These are phyloP conservation scores for Agelaius phoeniceus DNA, from an alignment of 2,113 vertebrate genomes.

Conservation along the genomic window DNA sequence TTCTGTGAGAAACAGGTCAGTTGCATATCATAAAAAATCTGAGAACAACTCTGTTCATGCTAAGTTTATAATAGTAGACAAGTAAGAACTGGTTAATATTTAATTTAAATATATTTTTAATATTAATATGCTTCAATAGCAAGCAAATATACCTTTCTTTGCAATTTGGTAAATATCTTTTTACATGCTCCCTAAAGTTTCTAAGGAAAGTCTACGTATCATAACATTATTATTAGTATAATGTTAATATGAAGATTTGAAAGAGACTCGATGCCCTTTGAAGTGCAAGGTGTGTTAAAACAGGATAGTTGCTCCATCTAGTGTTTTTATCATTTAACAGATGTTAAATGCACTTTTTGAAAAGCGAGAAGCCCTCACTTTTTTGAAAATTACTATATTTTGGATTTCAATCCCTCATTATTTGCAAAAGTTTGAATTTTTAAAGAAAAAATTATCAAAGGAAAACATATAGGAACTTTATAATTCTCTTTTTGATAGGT, in stretches of 20 bases:
- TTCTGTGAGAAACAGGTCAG: background rate
- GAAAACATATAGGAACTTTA: background rate
- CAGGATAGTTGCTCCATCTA: conserved; percentile 70
- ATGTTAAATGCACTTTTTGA: background rate
- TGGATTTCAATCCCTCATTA: background rate
- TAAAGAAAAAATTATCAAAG: background rate
- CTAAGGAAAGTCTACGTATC: conserved; percentile 27
- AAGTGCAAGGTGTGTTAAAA: conserved; percentile 8
- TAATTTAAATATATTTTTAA: background rate
- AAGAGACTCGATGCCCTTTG: background rate
- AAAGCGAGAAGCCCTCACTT: background rate
- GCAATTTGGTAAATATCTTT: background rate
- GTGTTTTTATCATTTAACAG: conserved; percentile 19
- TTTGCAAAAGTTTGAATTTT: background rate
- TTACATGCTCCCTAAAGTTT: background rate
- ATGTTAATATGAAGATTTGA: background rate
- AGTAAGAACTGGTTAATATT: background rate
- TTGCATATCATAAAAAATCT: background rate
- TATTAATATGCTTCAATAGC: background rate
- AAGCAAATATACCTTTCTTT: background rate
- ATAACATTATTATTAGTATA: background rate
- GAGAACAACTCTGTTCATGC: background rate
- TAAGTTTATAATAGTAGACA: background rate
- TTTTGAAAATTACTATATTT: background rate
- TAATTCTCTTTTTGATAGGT: background rate